A percentile compares a stretch with the other conserved stretches of the same genome.
These are phyloP conservation scores for Podabrus alpinus DNA, from an alignment of 2,888 invertebrate species.

Conservation along the genomic window DNA sequence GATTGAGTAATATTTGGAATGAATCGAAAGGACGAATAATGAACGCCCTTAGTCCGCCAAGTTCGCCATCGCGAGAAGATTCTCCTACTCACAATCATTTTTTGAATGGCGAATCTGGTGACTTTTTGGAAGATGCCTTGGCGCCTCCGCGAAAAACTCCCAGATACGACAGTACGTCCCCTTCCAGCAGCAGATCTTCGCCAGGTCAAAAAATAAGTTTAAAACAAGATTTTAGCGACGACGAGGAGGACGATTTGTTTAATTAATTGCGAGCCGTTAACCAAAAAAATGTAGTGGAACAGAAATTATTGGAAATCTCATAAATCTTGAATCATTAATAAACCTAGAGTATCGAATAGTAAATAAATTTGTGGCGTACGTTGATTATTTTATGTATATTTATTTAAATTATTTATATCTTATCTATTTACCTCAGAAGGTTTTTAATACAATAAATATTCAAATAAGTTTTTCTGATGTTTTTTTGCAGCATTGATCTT, in stretches of 20 bases:
- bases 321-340: conserved; percentile 3
- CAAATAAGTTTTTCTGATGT: neutral
- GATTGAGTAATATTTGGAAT: conserved; percentile 87
- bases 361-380: conserved; percentile 8
- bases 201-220: conserved; percentile 36
- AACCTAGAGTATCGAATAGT: conserved; percentile 5
- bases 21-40: conserved; percentile 88
- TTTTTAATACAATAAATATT: conserved; percentile 12
- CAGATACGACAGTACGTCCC: conserved; percentile 48
- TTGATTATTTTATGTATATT: conserved; percentile 19
- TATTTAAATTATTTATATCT: conserved; percentile 12
- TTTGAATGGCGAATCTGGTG: conserved; percentile 47
- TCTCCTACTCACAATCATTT: conserved; percentile 48
- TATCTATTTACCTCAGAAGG: conserved; percentile 2
- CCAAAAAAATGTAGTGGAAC: conserved; percentile 6
- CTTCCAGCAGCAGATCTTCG: conserved; percentile 25
- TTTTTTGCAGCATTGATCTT: neutral
- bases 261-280: conserved; percentile 5
- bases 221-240: conserved; percentile 48
- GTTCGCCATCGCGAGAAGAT: conserved; percentile 64
- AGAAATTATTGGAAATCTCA: neutral
- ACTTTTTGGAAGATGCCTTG: conserved; percentile 47
- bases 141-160: conserved; percentile 52
- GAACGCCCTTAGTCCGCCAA: conserved; percentile 90
- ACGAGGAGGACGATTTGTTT: conserved; percentile 45